Evolutionary conservation across 53 echinoderm and acorn worm species (phyloP).

Genomic region (Patiria pectinifera): DNA sequence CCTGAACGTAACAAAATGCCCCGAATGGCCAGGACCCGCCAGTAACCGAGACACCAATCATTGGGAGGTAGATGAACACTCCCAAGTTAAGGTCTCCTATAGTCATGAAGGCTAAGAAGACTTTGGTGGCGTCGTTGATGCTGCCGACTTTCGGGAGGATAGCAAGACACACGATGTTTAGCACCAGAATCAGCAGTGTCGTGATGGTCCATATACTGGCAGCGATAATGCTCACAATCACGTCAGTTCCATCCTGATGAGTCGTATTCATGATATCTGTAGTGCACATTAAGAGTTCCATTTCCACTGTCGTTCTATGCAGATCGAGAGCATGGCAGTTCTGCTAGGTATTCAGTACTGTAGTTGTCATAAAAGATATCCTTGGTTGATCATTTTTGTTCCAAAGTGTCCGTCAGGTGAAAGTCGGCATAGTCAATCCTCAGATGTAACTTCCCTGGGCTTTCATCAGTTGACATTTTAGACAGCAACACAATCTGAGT

Average conservation of each 20-base stretch:
- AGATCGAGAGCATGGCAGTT: no score
- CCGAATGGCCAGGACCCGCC: conserved; percentile 35
- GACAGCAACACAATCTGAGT: no score
- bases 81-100: conserved; percentile 34
- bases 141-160: conserved; percentile 9
- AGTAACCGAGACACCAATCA: conserved; percentile 11
- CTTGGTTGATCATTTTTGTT: no score
- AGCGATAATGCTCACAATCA: not conserved
- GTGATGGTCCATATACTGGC: conserved; percentile 33
- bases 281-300: not conserved
- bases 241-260: not conserved
- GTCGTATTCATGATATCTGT: not conserved
- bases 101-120: conserved; percentile 29
- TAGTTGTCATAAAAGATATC: no score
- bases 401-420: no score
- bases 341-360: no score
- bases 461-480: no score
- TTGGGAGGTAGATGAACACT: conserved; percentile 20
- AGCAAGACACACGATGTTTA: not conserved
- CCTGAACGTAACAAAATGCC: conserved; percentile 27
- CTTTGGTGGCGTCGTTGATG: conserved; percentile 3
- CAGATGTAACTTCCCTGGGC: no score
- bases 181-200: conserved; percentile 13
- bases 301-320: no score
- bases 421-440: no score